Evolutionary conservation across 2,113 vertebrate genomes (phyloP), one percentile per base, ranked within the genome.

Genomic region (Telmatochromis bifrenatus): DNA sequence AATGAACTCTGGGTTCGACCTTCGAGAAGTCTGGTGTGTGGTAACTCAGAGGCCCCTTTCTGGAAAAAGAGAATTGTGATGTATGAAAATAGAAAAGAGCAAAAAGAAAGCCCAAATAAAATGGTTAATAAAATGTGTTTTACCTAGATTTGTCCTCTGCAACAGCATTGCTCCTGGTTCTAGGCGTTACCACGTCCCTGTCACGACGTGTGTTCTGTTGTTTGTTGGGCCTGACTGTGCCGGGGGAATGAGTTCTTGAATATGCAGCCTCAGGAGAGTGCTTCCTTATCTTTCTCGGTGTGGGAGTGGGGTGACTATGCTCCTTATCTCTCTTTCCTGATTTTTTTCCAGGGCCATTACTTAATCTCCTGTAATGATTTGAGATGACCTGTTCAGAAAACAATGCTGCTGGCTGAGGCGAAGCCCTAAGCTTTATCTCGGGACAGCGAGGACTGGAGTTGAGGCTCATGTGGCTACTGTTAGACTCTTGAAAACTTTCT

Each of bases 1-100:
- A 97, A 60, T 70, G 95, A 19, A 99, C 97, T 39, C 94, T 92
- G 1, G 98, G 96, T 81, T 97, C 95, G 88, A 99, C 98, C 92
- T 98, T 98, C 73, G 98, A 98, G 84, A 99, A 97, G 93, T 99
- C 98, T 1, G 97, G 98, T 9, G 96, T 95, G 2, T 96, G 96
- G 91, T 97, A 96, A 93, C 95, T 97, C 84, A 97, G 95, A 51
- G 49, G 91, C 4, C 96, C 96, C 45, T 91, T 97, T 53, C 87
- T 98, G 86, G 7, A 87, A 88, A 81, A 7, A 51, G 3, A 82
- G 84, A 87, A 37, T 33, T 3, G 15, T 6, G 4, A 81, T n/a
- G 12, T 12, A 35, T 15, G 15, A 56, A 90, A 73, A 60, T 1
- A 73, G 11, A 51, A 6, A 12, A 33, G 49, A 56, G 23, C 21